phyloP scores from a whole-genome alignment of 53 echinoderm and acorn worm genomes.

The Patiria pectinifera region DNA sequence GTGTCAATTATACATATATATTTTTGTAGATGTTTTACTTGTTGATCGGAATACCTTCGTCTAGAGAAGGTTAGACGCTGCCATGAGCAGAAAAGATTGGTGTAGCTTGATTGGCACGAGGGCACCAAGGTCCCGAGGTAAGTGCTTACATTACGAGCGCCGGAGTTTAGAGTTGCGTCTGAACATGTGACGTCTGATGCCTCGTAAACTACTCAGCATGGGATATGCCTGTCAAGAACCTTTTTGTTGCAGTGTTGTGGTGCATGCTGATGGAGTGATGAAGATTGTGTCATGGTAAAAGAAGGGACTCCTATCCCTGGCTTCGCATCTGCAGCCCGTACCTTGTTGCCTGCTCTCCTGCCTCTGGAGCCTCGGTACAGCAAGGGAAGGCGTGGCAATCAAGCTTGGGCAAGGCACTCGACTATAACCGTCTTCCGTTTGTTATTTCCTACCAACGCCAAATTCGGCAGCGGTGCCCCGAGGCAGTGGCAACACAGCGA shows the following conservation, averaged over 20 bases:
- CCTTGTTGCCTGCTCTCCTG: background rate
- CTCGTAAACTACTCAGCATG: background rate
- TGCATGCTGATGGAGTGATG: background rate
- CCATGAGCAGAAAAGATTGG: background rate
- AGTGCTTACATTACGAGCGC: slow-evolving; percentile 1
- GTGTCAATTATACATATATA: background rate
- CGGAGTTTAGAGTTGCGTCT: background rate
- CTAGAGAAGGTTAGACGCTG: slow-evolving; percentile 19
- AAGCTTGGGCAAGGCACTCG: background rate
- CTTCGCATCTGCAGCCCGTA: background rate
- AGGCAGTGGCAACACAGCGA: background rate
- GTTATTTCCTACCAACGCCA: slow-evolving; percentile 27
- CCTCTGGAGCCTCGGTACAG: background rate
- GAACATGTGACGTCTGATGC: slow-evolving; percentile 26
- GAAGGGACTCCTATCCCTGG: background rate
- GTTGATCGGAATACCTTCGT: slow-evolving; percentile 17
- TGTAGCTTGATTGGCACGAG: slow-evolving; percentile 10
- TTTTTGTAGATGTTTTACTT: background rate
- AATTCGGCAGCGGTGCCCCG: slow-evolving; percentile 11
- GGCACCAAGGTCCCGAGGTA: slow-evolving; percentile 31
- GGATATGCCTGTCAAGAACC: background rate
- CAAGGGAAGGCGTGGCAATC: background rate
- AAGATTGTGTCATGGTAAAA: background rate
- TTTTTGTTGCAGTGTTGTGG: background rate
- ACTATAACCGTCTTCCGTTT: slow-evolving; percentile 21